These are phyloP conservation scores for Cydia fagiglandana DNA, from an alignment of 1,140 invertebrate species.

Conservation along the genomic window DNA sequence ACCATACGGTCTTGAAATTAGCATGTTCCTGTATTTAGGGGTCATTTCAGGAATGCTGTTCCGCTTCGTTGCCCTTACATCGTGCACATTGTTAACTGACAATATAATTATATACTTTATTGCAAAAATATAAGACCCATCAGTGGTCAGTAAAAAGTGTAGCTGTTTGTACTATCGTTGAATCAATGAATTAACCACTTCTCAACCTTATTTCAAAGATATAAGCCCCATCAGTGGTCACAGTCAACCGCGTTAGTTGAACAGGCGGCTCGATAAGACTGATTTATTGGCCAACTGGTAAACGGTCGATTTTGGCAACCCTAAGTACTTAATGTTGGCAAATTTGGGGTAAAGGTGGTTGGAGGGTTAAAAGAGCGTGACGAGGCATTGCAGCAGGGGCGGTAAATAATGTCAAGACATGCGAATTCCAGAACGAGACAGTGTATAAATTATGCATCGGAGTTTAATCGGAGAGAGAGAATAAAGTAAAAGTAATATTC, in stretches of 20 bases:
- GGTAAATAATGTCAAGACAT: background rate
- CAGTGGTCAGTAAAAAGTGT: background rate
- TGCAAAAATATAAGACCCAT: background rate
- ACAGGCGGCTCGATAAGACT: background rate
- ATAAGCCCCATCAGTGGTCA: no score
- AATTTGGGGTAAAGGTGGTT: background rate
- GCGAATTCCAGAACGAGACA: no score
- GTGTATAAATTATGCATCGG: no score
- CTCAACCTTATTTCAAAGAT: no score
- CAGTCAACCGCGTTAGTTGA: no score
- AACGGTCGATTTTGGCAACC: background rate
- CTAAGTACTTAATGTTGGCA: background rate
- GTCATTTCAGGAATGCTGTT: background rate
- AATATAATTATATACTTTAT: background rate
- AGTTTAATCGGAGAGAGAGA: no score
- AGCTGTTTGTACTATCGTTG: no score
- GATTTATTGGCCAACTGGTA: constrained; percentile 15
- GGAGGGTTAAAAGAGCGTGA: background rate
- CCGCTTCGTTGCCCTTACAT: background rate
- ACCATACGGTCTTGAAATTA: background rate
- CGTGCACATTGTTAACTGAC: background rate
- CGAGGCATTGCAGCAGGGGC: background rate
- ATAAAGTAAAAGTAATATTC: no score
- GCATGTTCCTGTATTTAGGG: background rate
- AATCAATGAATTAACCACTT: no score